Evolutionary conservation across 2,888 invertebrate species (phyloP).

Genomic region (Athalia cordata): DNA sequence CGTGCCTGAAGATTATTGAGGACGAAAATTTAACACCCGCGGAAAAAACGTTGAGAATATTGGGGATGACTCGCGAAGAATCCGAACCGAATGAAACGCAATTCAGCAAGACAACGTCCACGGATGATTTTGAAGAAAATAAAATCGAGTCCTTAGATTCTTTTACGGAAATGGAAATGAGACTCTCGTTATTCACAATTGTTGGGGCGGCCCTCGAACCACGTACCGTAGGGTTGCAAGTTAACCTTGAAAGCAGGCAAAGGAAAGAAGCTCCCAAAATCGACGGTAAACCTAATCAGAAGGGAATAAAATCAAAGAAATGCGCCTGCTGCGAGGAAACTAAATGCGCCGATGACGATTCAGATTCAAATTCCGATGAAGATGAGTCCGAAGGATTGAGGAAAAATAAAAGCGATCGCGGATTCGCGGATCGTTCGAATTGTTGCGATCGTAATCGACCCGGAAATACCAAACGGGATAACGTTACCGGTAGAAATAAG

Average conservation of each 20-base stretch:
- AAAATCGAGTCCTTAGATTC: background rate
- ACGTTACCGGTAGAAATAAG: background rate
- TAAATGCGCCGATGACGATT: constrained; percentile 12
- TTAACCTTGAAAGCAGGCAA: background rate
- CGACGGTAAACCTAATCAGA: background rate
- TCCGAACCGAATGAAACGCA: constrained; percentile 43
- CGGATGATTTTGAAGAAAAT: constrained; percentile 3
- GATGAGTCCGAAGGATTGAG: background rate
- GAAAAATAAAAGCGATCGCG: background rate
- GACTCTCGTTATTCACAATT: constrained; percentile 5
- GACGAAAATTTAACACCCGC: constrained; percentile 51
- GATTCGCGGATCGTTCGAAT: background rate
- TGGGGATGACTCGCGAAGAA: constrained; percentile 57
- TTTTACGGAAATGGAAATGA: background rate
- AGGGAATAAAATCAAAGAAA: background rate
- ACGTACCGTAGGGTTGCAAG: constrained; percentile 16
- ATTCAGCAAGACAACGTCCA: background rate
- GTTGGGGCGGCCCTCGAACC: background rate
- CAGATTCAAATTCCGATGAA: constrained; percentile 3
- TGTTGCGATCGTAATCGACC: constrained; percentile 24
- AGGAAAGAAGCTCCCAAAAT: background rate
- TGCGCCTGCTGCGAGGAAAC: constrained; percentile 23
- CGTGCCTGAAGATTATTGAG: constrained; percentile 47
- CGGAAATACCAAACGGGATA: background rate
- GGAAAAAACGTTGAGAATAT: constrained; percentile 59